These are phyloP conservation scores for Hypercompe scribonia DNA, from an alignment of 2,888 invertebrate genomes.

Conservation along the genomic window DNA sequence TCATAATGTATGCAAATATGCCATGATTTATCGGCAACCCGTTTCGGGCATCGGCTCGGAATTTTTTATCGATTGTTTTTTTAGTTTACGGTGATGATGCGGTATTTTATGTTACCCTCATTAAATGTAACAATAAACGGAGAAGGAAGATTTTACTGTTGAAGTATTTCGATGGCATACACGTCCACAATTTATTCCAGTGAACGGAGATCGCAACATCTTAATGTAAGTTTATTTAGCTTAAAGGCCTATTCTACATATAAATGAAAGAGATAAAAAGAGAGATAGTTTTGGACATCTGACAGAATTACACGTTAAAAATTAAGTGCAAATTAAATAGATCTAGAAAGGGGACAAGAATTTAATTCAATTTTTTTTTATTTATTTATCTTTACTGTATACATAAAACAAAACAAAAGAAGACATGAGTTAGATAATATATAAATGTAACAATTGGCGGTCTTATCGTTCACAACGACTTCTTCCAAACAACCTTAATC, in stretches of 20 bases:
- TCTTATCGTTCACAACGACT: too few species aligned
- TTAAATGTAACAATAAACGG: neutral
- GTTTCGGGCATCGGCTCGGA: slow-evolving; percentile 38
- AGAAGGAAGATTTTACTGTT: slow-evolving; percentile 2
- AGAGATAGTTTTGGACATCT: neutral
- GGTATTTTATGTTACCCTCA: slow-evolving; percentile 10
- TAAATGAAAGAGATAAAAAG: slow-evolving; percentile 1
- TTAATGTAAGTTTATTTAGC: neutral
- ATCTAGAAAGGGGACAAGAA: neutral
- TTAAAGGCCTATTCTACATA: slow-evolving; percentile 1
- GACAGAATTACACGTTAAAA: neutral
- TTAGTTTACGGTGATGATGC: slow-evolving; percentile 12
- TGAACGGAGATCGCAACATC: neutral
- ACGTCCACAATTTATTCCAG: slow-evolving; percentile 10
- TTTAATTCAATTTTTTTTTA: too few species aligned
- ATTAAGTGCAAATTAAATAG: neutral
- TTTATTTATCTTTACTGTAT: too few species aligned
- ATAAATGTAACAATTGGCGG: too few species aligned
- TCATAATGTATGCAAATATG: slow-evolving; percentile 67
- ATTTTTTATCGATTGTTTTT: slow-evolving; percentile 32
- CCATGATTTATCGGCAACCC: slow-evolving; percentile 61
- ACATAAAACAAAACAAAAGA: too few species aligned
- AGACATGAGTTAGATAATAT: too few species aligned
- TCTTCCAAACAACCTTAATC: too few species aligned
- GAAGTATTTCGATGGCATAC: neutral